These are phyloP conservation scores for Archocentrus centrarchus DNA, from an alignment of 2,113 vertebrate species.

Conservation along the genomic window DNA sequence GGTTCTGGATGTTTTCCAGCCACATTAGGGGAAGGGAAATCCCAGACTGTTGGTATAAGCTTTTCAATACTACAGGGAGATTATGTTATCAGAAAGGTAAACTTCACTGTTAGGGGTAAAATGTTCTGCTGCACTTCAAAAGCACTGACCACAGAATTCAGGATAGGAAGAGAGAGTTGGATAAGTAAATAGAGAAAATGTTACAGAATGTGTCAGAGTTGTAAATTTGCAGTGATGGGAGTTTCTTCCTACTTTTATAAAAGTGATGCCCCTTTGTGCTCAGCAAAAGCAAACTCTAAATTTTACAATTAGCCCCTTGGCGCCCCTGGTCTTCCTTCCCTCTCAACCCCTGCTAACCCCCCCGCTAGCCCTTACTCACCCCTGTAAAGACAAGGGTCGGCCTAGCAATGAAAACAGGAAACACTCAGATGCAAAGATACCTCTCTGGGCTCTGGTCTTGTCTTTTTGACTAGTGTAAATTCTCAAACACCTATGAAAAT, in stretches of 20 bases:
- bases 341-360: slow-evolving; percentile 85
- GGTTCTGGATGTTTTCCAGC: slow-evolving; percentile 88
- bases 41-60: slow-evolving; percentile 89
- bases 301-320: slow-evolving; percentile 88
- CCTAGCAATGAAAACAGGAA: slow-evolving; percentile 93
- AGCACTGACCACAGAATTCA: slow-evolving; percentile 77
- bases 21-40: slow-evolving; percentile 89
- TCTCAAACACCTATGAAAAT: slow-evolving; percentile 81
- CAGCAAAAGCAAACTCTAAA: slow-evolving; percentile 84
- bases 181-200: slow-evolving; percentile 44
- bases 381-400: slow-evolving; percentile 89
- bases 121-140: slow-evolving; percentile 86
- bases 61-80: slow-evolving; percentile 91
- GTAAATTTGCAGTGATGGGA: background rate
- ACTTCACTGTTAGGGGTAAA: slow-evolving; percentile 85
- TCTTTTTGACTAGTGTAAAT: slow-evolving; percentile 81
- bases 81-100: slow-evolving; percentile 94
- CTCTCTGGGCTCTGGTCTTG: slow-evolving; percentile 77
- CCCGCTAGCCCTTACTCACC: slow-evolving; percentile 80
- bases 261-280: slow-evolving; percentile 80
- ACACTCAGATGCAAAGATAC: slow-evolving; percentile 90
- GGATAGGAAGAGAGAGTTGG: slow-evolving; percentile 23
- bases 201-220: background rate
- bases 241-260: slow-evolving; percentile 49
- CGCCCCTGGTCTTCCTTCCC: slow-evolving; percentile 84